Evolutionary conservation across 2,797 vertebrate genomes (phyloP).

Genomic region (Pangasius djambal): DNA sequence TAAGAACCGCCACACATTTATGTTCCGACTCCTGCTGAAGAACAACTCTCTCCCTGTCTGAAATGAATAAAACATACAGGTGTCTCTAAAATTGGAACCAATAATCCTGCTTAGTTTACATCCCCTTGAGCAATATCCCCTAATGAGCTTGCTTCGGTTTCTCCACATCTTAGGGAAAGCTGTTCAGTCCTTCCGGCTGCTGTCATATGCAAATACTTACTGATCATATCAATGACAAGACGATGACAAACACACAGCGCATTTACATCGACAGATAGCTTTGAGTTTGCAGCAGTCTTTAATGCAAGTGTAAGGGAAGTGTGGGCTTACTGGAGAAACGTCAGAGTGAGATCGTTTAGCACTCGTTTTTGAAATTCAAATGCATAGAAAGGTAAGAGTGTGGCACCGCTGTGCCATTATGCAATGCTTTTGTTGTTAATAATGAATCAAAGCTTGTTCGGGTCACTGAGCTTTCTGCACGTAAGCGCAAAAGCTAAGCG

Average conservation of each 20-base stretch:
- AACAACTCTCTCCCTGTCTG: constrained; percentile 51
- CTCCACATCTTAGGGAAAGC: constrained; percentile 65
- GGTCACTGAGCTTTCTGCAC: background rate
- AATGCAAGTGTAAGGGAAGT: background rate
- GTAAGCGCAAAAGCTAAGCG: background rate
- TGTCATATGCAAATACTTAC: constrained; percentile 77
- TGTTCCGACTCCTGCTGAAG: constrained; percentile 54
- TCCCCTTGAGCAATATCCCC: constrained; percentile 70
- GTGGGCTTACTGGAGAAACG: background rate
- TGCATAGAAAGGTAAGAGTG: background rate
- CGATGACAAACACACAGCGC: constrained; percentile 22
- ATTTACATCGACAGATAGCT: background rate
- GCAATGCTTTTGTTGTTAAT: background rate
- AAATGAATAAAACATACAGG: constrained; percentile 71
- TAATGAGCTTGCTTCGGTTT: constrained; percentile 74
- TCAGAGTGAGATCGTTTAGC: background rate
- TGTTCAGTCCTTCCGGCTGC: constrained; percentile 64
- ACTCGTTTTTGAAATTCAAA: background rate
- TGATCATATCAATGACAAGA: constrained; percentile 58
- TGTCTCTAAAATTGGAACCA: constrained; percentile 62
- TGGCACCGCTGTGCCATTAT: background rate
- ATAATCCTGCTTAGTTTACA: constrained; percentile 69
- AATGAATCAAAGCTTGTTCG: background rate
- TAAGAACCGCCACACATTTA: constrained; percentile 16
- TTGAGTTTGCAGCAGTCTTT: background rate